Conservation (phyloP, 2,113 vertebrate genomes). For the Dasyurus viverrinus region DNA sequence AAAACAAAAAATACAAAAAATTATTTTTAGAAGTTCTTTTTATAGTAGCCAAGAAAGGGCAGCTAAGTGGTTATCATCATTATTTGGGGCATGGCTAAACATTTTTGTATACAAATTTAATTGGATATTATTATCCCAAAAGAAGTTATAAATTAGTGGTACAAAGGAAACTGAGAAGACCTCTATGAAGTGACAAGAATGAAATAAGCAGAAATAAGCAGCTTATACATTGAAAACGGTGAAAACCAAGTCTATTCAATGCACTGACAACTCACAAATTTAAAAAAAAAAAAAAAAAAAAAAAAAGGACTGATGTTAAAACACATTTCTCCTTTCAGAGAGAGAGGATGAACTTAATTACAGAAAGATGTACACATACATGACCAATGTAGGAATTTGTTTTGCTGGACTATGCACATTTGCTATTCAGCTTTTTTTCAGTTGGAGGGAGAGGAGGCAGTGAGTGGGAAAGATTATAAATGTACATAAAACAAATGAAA, state of each 20-base stretch:
- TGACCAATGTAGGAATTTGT: background rate
- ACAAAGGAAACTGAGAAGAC: background rate
- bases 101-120: background rate
- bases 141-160: background rate
- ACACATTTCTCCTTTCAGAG: background rate
- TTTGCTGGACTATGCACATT: background rate
- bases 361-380: background rate
- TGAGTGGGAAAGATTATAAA: background rate
- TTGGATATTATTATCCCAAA: background rate
- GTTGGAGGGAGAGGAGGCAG: background rate
- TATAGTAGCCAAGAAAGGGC: background rate
- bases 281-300: background rate
- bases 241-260: background rate
- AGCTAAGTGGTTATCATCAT: background rate
- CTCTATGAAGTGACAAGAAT: background rate
- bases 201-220: background rate
- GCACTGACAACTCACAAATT: background rate
- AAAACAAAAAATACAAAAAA: background rate
- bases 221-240: background rate
- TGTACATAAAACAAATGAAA: background rate
- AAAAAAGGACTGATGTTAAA: background rate
- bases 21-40: background rate
- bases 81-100: background rate
- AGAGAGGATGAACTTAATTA: background rate
- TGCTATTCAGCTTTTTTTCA: background rate